These are phyloP conservation scores for Brachyptera putata DNA, from an alignment of 2,888 invertebrate genomes.

Conservation along the genomic window DNA sequence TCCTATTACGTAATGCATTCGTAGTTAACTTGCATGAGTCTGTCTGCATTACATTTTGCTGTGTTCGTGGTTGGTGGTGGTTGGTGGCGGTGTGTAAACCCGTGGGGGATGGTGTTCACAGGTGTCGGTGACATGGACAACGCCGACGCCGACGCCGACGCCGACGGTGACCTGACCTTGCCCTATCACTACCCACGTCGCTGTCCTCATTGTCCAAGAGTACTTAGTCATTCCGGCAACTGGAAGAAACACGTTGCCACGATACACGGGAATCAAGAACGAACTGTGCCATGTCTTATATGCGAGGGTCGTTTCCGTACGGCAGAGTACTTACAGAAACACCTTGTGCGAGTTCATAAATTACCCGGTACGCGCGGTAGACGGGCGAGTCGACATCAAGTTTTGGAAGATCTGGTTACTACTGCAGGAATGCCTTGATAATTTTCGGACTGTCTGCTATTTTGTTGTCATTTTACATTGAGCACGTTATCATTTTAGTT, in stretches of 20 bases:
- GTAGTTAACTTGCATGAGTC: too few species aligned
- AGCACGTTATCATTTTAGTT: too few species aligned
- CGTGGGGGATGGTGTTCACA: slow-evolving; percentile 24
- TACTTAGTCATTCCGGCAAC: slow-evolving; percentile 41
- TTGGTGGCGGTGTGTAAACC: slow-evolving; percentile 15
- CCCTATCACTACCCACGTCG: slow-evolving; percentile 37
- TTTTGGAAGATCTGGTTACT: too few species aligned
- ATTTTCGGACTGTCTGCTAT: too few species aligned
- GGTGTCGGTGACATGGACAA: slow-evolving; percentile 23
- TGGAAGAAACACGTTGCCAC: slow-evolving; percentile 41
- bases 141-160: slow-evolving; percentile 20
- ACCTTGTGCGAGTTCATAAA: slow-evolving; percentile 41
- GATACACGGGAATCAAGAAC: slow-evolving; percentile 40
- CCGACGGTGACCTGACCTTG: slow-evolving; percentile 11
- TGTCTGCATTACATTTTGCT: too few species aligned
- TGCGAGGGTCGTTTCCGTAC: slow-evolving; percentile 40
- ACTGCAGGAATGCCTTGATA: too few species aligned
- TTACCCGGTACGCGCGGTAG: slow-evolving; percentile 37
- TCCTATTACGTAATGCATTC: too few species aligned
- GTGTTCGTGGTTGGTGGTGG: not conserved
- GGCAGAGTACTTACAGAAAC: slow-evolving; percentile 41
- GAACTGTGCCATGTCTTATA: slow-evolving; percentile 39
- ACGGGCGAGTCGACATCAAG: slow-evolving; percentile 9
- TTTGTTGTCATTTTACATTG: too few species aligned
- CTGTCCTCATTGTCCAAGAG: slow-evolving; percentile 40